Evolutionary conservation across 2,888 invertebrate species (phyloP), one percentile per base, ranked within the genome.

Genomic region (Meiosimyza platycephala): DNA sequence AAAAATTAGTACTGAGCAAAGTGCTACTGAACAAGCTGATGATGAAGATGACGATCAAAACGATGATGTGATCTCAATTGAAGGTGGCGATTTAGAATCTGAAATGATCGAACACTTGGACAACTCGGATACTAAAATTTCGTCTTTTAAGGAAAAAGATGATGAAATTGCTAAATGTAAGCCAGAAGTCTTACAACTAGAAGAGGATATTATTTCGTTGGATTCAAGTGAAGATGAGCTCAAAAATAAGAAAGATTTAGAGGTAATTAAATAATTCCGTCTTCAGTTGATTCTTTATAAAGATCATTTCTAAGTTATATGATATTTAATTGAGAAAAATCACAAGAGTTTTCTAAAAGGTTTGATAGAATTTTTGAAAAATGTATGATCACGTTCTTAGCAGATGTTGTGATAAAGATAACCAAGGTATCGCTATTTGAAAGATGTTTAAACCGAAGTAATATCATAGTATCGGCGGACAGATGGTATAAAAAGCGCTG

Each of bases 21-120:
- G 60, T 11, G 66, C 54, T 52, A 69, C 74, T 55, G 55, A 55
- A 18, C 48, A 76, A 62, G 76, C 76, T 54, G 76, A 79, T n/a
- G 78, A 80, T 3, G 85, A 87, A 0, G 85, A 88, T 50, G 85
- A 85, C 62, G 85, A 84, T 77, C 81, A 82, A 62, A 85, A 85
- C 69, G 86, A 87, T 72, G 88, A 87, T 79, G 82, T 85, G 3
- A 87, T 87, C 57, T 88, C 87, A 4, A 80, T 86, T n/a, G 82
- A 79, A 64, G 84, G 87, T 28, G 88, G 86, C 12, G 88, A 88
- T 73, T 71, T 87, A 40, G 86, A 85, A 71, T 79, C 80, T 50
- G 85, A 86, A 80, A 83, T 86, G 74, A 90, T 89, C 6, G 85
- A 84, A 51, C 82, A 85, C 73, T 74, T 85, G 64, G 78, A 82